Evolutionary conservation across 2,113 vertebrate species (phyloP), one percentile per base, ranked within the genome.

Genomic region (Aptenodytes forsteri): DNA sequence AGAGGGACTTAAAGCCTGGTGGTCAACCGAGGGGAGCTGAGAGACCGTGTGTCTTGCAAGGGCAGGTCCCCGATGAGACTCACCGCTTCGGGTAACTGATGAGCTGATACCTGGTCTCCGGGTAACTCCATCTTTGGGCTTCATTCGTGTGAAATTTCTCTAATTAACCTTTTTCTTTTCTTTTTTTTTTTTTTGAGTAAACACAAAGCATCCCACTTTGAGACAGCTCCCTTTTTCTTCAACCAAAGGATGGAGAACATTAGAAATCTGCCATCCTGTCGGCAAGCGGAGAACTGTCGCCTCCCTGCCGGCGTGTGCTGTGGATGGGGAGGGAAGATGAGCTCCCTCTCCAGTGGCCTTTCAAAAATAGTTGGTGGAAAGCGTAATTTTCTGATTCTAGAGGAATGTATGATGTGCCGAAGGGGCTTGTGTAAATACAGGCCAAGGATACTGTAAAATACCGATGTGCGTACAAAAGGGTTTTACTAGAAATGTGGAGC

Each of bases 181-280:
- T 20, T 78, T 19, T 9, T 23, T 25, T 42, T 26, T 55, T 23
- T 38, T n/a, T 27, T 56, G 54, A 49, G 34, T 25, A 9, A 79
- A 27, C 29, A 11, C 12, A 11, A n/a, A 64, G 8, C 15, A 20
- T n/a, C 25, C 58, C 17, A 0, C 11, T 44, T 30, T 10, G 58
- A 21, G 18, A 9, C 42, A 13, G 21, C 32, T 47, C 26, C 62
- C 36, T 67, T n/a, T 52, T 80, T 13, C 44, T 58, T 59, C 27
- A 25, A 0, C 42, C n/a, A 2, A 9, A 27, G 16, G n/a, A 4
- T 13, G 56, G 46, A 46, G 38, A 55, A 23, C 3, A 0, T 4
- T 2, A 34, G 34, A 11, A 10, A 3, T n/a, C 7, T 6, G 13
- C 49, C 36, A 1, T 42, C 65, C 47, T 32, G 1, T 1, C 6